Percentiles rank a stretch among this genome's conserved stretches.
Conservation (phyloP, 2,797 vertebrate species). For the Semaprochilodus insignis region DNA sequence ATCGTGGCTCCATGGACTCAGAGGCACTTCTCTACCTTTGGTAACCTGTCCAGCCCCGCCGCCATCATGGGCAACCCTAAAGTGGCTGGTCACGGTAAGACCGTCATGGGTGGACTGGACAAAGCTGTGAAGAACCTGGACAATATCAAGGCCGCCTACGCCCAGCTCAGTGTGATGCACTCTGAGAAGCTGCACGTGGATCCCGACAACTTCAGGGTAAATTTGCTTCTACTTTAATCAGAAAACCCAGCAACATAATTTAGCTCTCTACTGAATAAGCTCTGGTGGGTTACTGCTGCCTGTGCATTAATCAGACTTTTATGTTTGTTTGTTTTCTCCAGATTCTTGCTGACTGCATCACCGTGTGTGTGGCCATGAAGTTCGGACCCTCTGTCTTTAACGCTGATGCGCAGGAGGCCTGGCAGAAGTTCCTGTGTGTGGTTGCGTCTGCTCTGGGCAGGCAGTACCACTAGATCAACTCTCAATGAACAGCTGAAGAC, state of each 20-base stretch:
- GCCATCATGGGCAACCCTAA: conserved; percentile 77
- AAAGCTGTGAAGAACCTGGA: conserved; percentile 81
- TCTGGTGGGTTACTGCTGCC: too few relatives aligned
- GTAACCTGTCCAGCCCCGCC: conserved; percentile 71
- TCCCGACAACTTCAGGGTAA: conserved; percentile 73
- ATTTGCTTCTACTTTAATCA: neutral
- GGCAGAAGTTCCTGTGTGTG: conserved; percentile 73
- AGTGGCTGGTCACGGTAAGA: conserved; percentile 77
- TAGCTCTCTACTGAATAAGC: too few relatives aligned
- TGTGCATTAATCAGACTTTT: too few relatives aligned
- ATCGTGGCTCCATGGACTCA: conserved; percentile 83
- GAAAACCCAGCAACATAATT: too few relatives aligned
- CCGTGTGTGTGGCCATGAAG: conserved; percentile 67
- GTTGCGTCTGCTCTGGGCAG: conserved; percentile 74
- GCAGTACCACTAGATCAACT: conserved; percentile 73
- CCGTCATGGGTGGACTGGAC: conserved; percentile 81
- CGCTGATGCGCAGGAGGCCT: conserved; percentile 73
- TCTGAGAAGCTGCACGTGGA: conserved; percentile 82
- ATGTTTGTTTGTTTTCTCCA: too few relatives aligned
- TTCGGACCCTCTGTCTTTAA: conserved; percentile 67
- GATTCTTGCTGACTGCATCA: conserved; percentile 68
- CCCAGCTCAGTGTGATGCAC: conserved; percentile 76
- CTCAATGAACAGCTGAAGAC: neutral
- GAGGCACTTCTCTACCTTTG: conserved; percentile 74
- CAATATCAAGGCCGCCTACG: conserved; percentile 71